Evolutionary conservation across 1,140 invertebrate species (phyloP), one percentile per base, ranked within the genome.

Genomic region (Bemisia tabaci): DNA sequence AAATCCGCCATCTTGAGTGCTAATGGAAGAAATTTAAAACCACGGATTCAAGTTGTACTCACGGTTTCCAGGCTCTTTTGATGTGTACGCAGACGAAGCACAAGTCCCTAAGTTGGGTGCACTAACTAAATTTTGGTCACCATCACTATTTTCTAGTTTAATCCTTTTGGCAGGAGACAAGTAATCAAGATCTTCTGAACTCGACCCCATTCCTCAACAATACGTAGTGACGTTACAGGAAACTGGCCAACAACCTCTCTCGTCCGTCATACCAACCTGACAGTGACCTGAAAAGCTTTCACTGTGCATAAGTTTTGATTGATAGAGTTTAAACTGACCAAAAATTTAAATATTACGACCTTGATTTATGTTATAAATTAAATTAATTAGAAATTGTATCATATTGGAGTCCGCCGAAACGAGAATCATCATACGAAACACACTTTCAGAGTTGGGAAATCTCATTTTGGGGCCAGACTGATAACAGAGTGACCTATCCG

Each of bases 91-190:
- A 48, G 33, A 48, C 17, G 33, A 5, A 17, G 33, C 33, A 48
- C 33, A 48, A 48, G 33, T 48, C 17, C 5, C 33, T 48, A 48
- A 9, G 17, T 48, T 48, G 5, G 33, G 17, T 48, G 33, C 33
- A 48, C 33, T 48, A 48, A 48, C 33, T 48, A 17, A 48, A 48
- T 48, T 48, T 48, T 5, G 17, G 5, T 5, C 33, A 48, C 33
- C 33, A 48, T 48, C 33, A 65, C 39, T 65, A 65, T 65, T 65
- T 39, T 65, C 63, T 26, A 65, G 63, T 65, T 65, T 65, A 39
- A 65, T 12, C 26, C 63, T 26, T 65, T 65, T 65, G 27, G 63
- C 24, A 39, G 63, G 63, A 65, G 63, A 65, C 63, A 65, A 65
- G 23, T 65, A 65, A 17, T 65, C 63, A 48, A 48, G 48, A 11